Evolutionary conservation across 2,113 vertebrate species (phyloP), one percentile per base, ranked within the genome.

Genomic region (Lota lota): DNA sequence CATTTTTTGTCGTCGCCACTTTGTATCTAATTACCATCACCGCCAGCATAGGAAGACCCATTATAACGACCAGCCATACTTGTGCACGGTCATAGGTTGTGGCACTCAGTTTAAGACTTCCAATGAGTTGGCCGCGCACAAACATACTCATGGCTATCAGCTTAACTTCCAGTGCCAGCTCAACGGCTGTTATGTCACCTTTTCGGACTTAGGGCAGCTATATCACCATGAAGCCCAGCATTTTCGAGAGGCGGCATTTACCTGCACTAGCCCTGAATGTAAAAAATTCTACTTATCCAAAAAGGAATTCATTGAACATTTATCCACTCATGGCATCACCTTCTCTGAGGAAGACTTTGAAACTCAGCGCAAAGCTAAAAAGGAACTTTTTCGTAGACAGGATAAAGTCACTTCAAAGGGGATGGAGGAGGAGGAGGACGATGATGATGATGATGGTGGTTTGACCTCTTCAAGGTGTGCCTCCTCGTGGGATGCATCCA

Each of bases 211-310:
- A 21, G 96, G 94, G 53, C 95, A 97, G 63, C 93, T 99, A 4
- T 99, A 98, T 86, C 97, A 99, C 73, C 97, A 99, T 0, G 97
- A 99, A 88, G 97, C 97, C 10, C 96, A 99, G 86, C 97, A 99
- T 81, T 99, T 98, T 87, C 91, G 96, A 69, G 96, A 98, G 60
- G 96, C 96, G 0, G 95, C 97, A 0, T 99, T 96, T 50, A 94
- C 92, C 2, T 99, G 97, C 79, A 93, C 87, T 4, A 91, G 91
- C 40, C 83, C 88, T 4, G 93, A 93, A 16, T 99, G 97, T 87
- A 95, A 92, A 78, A 96, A 96, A 63, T 99, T 95, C 75, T 99
- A 95, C 82, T 96, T 95, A 70, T 99, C 96, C 64, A 98, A 95
- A 89, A 94, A 93, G 66, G 97, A 98, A 28, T 95, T 97, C 73